Evolutionary conservation across 2,797 vertebrate species (phyloP), one percentile per base, ranked within the genome.

Genomic region (Sandelia bainsii): DNA sequence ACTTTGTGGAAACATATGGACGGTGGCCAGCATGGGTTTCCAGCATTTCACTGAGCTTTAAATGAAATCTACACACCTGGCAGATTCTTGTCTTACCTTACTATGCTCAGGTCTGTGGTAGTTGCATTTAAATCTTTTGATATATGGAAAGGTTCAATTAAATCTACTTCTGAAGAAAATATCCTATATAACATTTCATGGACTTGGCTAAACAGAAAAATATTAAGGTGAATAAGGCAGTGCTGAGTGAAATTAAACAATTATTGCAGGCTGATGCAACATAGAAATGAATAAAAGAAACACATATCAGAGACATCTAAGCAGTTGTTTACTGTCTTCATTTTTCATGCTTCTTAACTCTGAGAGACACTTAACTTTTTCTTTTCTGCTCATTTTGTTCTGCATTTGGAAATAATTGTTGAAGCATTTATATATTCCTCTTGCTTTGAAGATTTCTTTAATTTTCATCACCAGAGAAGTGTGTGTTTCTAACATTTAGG

Each of bases 1-100:
- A 71, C 60, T 62, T 63, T 66, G 75, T 69, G 61, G 64, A 84
- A 81, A 81, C 89, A 91, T 86, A 89, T 87, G 84, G 85, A 66
- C 61, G 58, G 65, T 64, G 64, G 57, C 60, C 66, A 75, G 73
- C 76, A 48, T n/a, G 37, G 32, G 49, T 57, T 66, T 80, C 45
- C n/a, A 46, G 45, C 45, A 16, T 82, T 78, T 81, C 77, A 71
- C 75, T 87, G 65, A 87, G 81, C 72, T 84, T 88, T 86, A 86
- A 89, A 83, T 89, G 10, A 82, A 79, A 85, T 72, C 53, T 70
- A 64, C 83, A 82, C 81, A 85, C 72, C 81, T 87, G 78, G 74
- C 56, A 69, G 48, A 65, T 46, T 48, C 22, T 42, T 27, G 44
- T 71, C 72, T 52, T 45, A 29, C 23, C 64, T 64, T 64, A 45